phyloP scores from a whole-genome alignment of 1,140 invertebrate species.

The Mercenaria mercenaria region DNA sequence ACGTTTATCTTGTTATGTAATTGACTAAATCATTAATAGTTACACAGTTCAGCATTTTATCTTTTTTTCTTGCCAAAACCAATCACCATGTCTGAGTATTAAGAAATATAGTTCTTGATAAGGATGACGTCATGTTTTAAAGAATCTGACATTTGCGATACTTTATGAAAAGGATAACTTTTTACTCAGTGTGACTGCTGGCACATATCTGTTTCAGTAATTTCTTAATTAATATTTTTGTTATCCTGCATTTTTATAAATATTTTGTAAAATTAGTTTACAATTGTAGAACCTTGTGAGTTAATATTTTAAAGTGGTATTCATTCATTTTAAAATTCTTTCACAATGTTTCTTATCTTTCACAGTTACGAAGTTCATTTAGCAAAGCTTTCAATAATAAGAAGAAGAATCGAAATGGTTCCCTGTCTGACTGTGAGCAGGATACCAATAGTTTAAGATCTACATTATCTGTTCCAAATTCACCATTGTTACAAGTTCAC shows the following conservation, averaged over 20 bases:
- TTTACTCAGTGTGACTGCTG: no score
- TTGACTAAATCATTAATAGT: neutral
- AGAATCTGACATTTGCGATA: neutral
- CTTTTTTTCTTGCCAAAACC: neutral
- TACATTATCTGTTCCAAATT: slow-evolving; percentile 86
- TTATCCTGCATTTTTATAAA: no score
- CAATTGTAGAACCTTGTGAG: no score
- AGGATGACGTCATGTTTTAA: neutral
- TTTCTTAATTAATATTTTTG: no score
- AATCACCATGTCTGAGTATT: neutral
- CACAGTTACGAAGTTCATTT: slow-evolving; percentile 96
- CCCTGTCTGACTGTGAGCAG: slow-evolving; percentile 89
- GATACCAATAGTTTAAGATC: slow-evolving; percentile 83
- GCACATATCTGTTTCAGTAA: no score
- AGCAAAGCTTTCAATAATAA: slow-evolving; percentile 97
- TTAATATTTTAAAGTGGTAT: no score
- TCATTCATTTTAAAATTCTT: no score
- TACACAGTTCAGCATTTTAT: neutral
- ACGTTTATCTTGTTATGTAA: slow-evolving; percentile 8
- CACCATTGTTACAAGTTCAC: slow-evolving; percentile 84
- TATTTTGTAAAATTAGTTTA: no score
- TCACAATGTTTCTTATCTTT: no score
- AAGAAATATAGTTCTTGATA: neutral
- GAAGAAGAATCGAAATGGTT: slow-evolving; percentile 89
- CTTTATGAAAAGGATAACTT: no score